Conservation (phyloP, 2,797 vertebrate genomes). For the Martes flavigula region DNA sequence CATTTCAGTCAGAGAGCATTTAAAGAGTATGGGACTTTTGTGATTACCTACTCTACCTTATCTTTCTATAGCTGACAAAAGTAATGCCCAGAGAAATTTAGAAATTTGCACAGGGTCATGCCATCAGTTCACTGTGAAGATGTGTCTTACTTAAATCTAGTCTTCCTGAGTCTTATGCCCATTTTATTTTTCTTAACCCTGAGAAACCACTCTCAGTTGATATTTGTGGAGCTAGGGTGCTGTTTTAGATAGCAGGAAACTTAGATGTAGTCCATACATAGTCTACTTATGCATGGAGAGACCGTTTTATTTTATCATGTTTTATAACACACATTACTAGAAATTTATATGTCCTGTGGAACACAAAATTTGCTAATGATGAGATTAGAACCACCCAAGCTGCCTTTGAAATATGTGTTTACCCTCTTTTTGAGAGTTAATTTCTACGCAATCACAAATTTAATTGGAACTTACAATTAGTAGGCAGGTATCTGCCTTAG, state of each 20-base stretch:
- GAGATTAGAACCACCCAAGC: conserved; percentile 2
- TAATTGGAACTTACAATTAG: conserved; percentile 63
- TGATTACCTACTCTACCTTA: neutral
- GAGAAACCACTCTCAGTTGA: neutral
- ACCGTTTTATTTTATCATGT: neutral
- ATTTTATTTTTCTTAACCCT: neutral
- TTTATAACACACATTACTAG: conserved; percentile 19
- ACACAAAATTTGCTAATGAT: conserved; percentile 51
- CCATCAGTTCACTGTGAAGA: neutral
- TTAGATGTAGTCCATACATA: neutral
- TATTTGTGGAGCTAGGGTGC: fast-evolving
- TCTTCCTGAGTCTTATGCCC: neutral
- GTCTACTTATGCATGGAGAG: neutral
- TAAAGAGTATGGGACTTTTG: neutral
- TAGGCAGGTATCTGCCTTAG: conserved; percentile 56
- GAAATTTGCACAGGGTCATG: neutral
- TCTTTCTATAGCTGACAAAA: neutral
- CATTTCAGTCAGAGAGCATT: neutral
- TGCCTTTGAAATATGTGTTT: conserved; percentile 62
- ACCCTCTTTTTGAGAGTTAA: conserved; percentile 51
- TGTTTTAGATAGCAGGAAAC: neutral
- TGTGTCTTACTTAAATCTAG: neutral
- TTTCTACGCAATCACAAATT: conserved; percentile 45
- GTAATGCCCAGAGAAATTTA: neutral
- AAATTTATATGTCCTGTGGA: neutral